These are phyloP conservation scores for Polylopha cassiicola DNA, from an alignment of 2,888 invertebrate genomes.

Conservation along the genomic window DNA sequence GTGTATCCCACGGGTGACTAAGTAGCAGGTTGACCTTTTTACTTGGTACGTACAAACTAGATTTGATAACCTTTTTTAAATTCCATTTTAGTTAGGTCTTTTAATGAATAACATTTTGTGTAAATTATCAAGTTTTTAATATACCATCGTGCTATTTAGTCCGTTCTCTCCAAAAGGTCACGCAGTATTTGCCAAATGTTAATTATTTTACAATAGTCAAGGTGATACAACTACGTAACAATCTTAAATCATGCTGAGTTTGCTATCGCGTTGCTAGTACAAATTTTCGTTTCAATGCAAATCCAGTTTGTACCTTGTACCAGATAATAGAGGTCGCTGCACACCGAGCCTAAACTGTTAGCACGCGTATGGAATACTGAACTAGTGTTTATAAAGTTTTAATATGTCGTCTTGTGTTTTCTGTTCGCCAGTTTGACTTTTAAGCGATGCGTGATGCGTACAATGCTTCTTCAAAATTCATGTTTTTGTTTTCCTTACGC, in stretches of 20 bases:
- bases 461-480: constrained; percentile 8
- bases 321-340: constrained; percentile 33
- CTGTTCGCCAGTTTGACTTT: constrained; percentile 16
- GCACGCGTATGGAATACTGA: constrained; percentile 32
- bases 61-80: not conserved
- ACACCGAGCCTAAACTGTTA: constrained; percentile 37
- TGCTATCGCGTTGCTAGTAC: constrained; percentile 22
- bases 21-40: constrained; percentile 9
- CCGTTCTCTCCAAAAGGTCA: constrained; percentile 39
- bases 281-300: constrained; percentile 21
- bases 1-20: too few species aligned
- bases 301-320: constrained; percentile 26
- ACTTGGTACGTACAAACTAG: constrained; percentile 1
- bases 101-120: constrained; percentile 2
- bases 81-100: not conserved
- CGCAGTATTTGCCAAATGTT: constrained; percentile 49
- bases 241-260: constrained; percentile 5
- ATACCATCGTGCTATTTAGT: too few species aligned
- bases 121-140: constrained; percentile 3
- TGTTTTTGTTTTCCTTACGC: constrained; percentile 11
- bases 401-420: constrained; percentile 24
- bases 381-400: constrained; percentile 28
- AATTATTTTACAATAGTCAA: constrained; percentile 43
- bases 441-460: constrained; percentile 5
- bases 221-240: constrained; percentile 32